Percentiles rank a stretch among this genome's conserved stretches.
Conservation (phyloP, 2,113 vertebrate genomes). For the Sinocyclocheilus anshuiensis region DNA sequence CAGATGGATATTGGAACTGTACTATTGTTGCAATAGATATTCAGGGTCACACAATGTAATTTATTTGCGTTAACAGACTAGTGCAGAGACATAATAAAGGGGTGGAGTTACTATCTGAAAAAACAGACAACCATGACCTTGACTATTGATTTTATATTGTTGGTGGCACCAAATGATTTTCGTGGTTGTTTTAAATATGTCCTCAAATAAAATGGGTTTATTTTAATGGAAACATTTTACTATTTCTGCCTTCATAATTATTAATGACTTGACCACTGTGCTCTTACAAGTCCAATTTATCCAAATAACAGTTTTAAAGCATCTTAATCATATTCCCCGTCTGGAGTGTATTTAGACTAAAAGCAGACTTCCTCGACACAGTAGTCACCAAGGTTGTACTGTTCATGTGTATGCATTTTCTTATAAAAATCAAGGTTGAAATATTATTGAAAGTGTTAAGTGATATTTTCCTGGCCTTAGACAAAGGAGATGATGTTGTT, state of each 20-base stretch:
- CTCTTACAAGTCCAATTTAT: neutral
- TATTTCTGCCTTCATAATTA: neutral
- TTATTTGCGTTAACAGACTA: slow-evolving; percentile 14
- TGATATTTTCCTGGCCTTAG: too few species aligned
- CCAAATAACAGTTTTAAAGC: neutral
- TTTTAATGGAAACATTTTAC: neutral
- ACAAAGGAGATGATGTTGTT: too few species aligned
- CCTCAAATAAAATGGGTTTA: slow-evolving; percentile 8
- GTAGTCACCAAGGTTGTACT: neutral
- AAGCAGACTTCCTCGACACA: neutral
- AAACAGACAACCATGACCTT: neutral
- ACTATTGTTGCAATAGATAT: neutral
- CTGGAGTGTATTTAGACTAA: neutral
- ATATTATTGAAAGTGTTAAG: too few species aligned
- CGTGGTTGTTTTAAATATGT: neutral
- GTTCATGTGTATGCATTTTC: neutral
- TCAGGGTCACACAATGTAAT: neutral
- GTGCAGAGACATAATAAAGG: neutral
- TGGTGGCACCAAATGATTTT: neutral
- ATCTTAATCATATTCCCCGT: neutral
- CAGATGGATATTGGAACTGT: neutral
- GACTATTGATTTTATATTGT: slow-evolving; percentile 29
- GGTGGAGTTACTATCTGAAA: neutral
- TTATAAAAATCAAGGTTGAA: neutral
- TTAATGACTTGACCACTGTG: neutral